phyloP scores from a whole-genome alignment of 2,888 invertebrate genomes.

The Branchellion lobata region DNA sequence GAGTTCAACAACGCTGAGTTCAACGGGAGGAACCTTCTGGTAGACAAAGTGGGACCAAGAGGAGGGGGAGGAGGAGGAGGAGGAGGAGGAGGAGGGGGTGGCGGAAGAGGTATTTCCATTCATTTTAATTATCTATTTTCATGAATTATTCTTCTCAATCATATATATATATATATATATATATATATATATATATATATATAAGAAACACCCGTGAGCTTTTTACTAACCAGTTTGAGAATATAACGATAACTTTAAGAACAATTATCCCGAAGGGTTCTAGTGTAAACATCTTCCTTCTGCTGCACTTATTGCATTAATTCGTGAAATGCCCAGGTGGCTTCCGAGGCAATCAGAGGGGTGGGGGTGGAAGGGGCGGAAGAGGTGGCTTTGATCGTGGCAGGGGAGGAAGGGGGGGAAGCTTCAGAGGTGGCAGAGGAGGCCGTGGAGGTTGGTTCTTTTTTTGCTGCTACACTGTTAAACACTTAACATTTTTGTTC shows the following conservation, averaged over 20 bases:
- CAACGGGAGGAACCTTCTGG: conserved; percentile 23
- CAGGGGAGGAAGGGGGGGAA: conserved; percentile 23
- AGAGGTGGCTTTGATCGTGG: conserved; percentile 29
- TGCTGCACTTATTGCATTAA: too few relatives aligned
- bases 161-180: too few relatives aligned
- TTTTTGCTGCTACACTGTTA: neutral
- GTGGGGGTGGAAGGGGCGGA: conserved; percentile 16
- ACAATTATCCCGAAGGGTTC: too few relatives aligned
- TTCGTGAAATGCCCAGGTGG: conserved; percentile 21
- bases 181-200: too few relatives aligned
- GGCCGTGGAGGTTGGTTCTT: conserved; percentile 17
- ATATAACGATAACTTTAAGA: too few relatives aligned
- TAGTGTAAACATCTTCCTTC: too few relatives aligned
- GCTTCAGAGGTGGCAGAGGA: neutral
- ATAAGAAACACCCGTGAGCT: too few relatives aligned
- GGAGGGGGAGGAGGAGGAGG: conserved; percentile 41
- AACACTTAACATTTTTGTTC: neutral
- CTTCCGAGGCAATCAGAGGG: conserved; percentile 5
- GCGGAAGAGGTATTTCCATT: too few relatives aligned
- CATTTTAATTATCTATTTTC: neutral
- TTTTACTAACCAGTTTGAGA: too few relatives aligned
- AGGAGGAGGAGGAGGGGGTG: neutral
- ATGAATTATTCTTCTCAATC: too few relatives aligned
- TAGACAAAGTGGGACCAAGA: conserved; percentile 12
- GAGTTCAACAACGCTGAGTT: conserved; percentile 33